Evolutionary conservation across 2,113 vertebrate genomes (phyloP), one percentile per base, ranked within the genome.

Genomic region (Oncorhynchus gorbuscha): DNA sequence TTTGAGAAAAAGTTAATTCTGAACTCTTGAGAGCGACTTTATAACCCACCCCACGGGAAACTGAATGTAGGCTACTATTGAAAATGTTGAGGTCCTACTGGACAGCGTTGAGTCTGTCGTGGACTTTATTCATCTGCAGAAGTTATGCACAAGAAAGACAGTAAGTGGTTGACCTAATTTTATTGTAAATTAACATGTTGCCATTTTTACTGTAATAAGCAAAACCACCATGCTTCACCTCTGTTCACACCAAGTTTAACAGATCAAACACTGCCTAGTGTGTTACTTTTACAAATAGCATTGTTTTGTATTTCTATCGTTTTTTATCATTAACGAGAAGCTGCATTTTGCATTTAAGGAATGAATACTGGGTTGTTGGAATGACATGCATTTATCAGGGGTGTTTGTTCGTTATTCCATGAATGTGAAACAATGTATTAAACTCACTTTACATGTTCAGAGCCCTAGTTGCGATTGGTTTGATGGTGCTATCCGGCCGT

Each of bases 81-180:
- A 91, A 87, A 78, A 88, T 89, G 91, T 73, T 82, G 66, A 86
- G 83, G 14, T 81, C 28, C 78, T 81, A 82, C 76, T 49, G 84
- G 84, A 86, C 87, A 79, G 82, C 84, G 73, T 87, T 45, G 39
- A 45, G 79, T 80, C 81, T 93, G 65, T 85, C 73, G 8, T 93
- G 93, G 92, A 91, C 82, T 81, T 83, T 92, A 79, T 85, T 85
- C 80, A 59, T 93, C 73, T 91, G 85, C 85, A 86, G 74, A 76
- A 72, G 86, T 81, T 81, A 8, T 86, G 89, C 91, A 71, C 90
- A 91, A 65, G 89, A 91, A 24, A 87, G 87, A 82, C 90, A 87
- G 93, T 94, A 83, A 94, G 93, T 94, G 59, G 59, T 22, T 35
- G 39, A 70, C 68, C 77, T 72, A 77, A 79, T 81, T 81, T 73